A percentile compares a stretch with the other conserved stretches of the same genome.
Evolutionary conservation across 2,888 invertebrate species (phyloP).

Genomic region (Mimumesa dahlbomi): DNA sequence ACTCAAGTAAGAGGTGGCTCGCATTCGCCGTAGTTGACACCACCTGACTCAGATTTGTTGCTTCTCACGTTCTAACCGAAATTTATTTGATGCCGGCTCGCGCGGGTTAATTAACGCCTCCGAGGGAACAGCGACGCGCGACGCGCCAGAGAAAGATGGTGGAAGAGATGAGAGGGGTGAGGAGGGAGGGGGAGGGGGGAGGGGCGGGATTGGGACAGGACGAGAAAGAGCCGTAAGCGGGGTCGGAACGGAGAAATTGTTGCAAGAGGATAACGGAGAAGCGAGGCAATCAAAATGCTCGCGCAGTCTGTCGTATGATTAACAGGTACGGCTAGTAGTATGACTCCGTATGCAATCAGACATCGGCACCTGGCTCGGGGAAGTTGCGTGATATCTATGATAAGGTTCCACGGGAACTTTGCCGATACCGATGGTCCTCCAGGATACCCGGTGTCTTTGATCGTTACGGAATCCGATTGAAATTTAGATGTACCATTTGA

Average conservation of each 20-base stretch:
- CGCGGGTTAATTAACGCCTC: constrained; percentile 77
- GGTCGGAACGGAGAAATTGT: constrained; percentile 1
- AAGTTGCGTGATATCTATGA: no score
- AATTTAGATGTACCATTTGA: no score
- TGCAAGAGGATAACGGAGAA: constrained; percentile 19
- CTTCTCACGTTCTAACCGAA: constrained; percentile 80
- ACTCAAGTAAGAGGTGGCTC: constrained; percentile 73
- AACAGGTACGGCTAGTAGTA: constrained; percentile 28
- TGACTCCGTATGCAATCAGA: constrained; percentile 21
- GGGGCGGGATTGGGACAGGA: neutral
- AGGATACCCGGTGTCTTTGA: no score
- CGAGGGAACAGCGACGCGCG: neutral
- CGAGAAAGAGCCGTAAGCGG: neutral
- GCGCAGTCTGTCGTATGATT: constrained; percentile 26
- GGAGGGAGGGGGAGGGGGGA: constrained; percentile 7
- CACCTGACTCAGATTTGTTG: constrained; percentile 80
- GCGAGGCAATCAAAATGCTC: constrained; percentile 43
- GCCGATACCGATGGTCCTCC: no score
- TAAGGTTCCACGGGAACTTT: no score
- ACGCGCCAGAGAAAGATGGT: neutral
- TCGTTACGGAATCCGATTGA: no score
- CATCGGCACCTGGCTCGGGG: no score
- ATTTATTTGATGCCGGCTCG: constrained; percentile 78
- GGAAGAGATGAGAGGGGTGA: constrained; percentile 1
- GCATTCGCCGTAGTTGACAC: constrained; percentile 76